Evolutionary conservation across 2,888 invertebrate genomes (phyloP).

Genomic region (Megaustenia siamemsis): DNA sequence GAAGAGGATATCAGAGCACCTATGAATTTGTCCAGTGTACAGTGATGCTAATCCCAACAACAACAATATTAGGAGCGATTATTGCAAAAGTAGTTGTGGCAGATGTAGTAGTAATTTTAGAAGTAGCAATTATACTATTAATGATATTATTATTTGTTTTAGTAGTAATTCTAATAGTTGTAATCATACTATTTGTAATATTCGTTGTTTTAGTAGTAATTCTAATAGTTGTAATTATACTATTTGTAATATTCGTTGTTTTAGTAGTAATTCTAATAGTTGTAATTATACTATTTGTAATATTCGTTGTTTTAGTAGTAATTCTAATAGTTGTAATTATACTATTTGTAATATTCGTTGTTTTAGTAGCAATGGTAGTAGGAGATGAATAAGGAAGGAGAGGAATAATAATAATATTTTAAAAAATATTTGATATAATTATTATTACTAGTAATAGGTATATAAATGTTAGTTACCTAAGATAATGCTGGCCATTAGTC

Average conservation of each 20-base stretch:
- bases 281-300: constrained; percentile 7
- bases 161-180: constrained; percentile 21
- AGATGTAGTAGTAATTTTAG: too few species aligned
- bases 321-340: constrained; percentile 14
- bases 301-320: constrained; percentile 16
- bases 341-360: background rate
- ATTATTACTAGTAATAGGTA: background rate
- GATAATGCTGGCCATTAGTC: constrained; percentile 40
- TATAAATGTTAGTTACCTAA: background rate
- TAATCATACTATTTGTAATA: background rate
- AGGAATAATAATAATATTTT: background rate
- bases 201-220: background rate
- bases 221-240: constrained; percentile 20
- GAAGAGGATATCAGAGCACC: too few species aligned
- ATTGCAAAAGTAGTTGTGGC: too few species aligned
- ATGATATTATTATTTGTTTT: background rate
- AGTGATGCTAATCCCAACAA: too few species aligned
- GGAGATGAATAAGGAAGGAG: background rate
- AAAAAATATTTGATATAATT: background rate
- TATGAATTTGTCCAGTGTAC: too few species aligned
- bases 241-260: background rate
- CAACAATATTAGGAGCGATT: too few species aligned
- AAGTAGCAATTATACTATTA: background rate
- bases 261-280: constrained; percentile 26
- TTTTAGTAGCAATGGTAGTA: background rate